Evolutionary conservation across 2,888 invertebrate genomes (phyloP).

Genomic region (Brachyopa scutellaris): DNA sequence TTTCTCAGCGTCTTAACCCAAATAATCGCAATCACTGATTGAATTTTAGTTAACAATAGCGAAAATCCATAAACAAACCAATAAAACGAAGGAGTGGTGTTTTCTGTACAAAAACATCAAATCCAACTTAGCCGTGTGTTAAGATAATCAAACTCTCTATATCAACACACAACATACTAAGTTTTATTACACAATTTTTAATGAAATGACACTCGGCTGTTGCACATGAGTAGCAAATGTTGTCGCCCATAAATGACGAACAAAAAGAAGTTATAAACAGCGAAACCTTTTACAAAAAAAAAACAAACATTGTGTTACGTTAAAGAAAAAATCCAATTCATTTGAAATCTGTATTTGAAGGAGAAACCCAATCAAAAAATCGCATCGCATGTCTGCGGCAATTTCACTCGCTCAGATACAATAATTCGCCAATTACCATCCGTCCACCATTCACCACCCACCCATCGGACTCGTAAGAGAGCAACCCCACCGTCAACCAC

Average conservation of each 20-base stretch:
- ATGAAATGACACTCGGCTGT: constrained; percentile 53
- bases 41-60: background rate
- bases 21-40: constrained; percentile 20
- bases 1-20: no score
- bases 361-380: constrained; percentile 70
- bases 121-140: constrained; percentile 40
- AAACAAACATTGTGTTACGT: constrained; percentile 27
- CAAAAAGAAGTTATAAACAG: constrained; percentile 30
- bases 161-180: background rate
- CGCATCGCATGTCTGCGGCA: constrained; percentile 68
- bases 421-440: constrained; percentile 72
- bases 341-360: constrained; percentile 60
- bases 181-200: constrained; percentile 59
- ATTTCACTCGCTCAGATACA: constrained; percentile 68
- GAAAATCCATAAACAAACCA: background rate
- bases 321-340: constrained; percentile 38
- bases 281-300: constrained; percentile 7
- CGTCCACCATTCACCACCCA: constrained; percentile 48
- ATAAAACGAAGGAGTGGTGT: constrained; percentile 38
- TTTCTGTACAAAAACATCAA: constrained; percentile 10
- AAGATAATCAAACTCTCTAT: constrained; percentile 49
- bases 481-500: background rate
- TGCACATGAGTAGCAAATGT: constrained; percentile 61
- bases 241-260: constrained; percentile 60
- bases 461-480: constrained; percentile 25